Base-by-base conservation (phyloP, 2,888 invertebrate species). In the Taphrorychus bicolor region DNA sequence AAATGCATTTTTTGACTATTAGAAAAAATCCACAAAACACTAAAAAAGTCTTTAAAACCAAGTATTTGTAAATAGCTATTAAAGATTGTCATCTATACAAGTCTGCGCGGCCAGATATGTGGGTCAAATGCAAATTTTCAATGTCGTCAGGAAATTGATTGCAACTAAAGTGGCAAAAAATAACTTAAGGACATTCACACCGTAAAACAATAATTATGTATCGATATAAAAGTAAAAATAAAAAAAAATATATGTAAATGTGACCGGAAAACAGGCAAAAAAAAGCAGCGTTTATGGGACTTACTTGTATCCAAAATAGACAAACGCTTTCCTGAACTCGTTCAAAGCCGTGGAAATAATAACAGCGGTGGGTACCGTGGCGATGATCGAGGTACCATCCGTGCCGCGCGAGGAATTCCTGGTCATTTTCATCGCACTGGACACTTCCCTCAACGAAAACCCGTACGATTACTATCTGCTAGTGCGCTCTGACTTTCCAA, bases 301-400 rank as follows among this genome's bases (percentile, higher is more conserved):
- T 82, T 82, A 86, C 85, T 84, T 83, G 79, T 83, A 85, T 73
- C 84, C 82, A 78, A 83, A 85, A 73, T 84, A 82, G 69, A 83
- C 78, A 68, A 85, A 77, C 16, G 84, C 83, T 70, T 82, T 82
- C 70, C 84, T 79, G 58, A 85, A 76, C 74, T 84, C 83, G 57
- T 81, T 81, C 71, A 86, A 77, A 32, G 85, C 85, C 19, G 84
- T 84, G 16, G 85, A 83, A 60, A 85, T 82, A 71, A 85, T 83
- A 61, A 84, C 82, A 24, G 83, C 82, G 41, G 76, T 73, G 23
- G 85, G 84, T 59, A 84, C 79, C 42, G 82, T 76, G 23, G 51
- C 56, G 16, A 71, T 66, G 2, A 69, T 19, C 78, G 57, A 82
- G 81, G 45, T 82, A 79, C 45, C 59, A 72, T 82, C 80, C 45